Evolutionary conservation across 2,797 vertebrate species (phyloP), one percentile per base, ranked within the genome.

Genomic region (Acrossocheilus fasciatus): DNA sequence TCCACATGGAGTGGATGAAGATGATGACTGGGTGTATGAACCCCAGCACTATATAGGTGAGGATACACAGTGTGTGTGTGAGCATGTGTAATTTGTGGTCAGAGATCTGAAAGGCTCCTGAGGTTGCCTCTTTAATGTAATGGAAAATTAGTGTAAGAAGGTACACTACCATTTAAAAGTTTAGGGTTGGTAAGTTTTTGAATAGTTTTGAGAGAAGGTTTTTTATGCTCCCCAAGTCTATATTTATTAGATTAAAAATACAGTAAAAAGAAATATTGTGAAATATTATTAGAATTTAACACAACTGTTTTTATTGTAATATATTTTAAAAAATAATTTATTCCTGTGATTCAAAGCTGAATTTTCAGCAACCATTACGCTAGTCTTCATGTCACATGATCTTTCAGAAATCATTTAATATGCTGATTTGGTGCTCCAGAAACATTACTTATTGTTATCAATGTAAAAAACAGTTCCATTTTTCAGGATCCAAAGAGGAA

Each of bases 1-100:
- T 0, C 76, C 92, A 1, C 90, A 92, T 82, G 90, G 94, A 88
- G 95, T 94, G 0, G 93, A 92, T 9, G 92, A 93, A 1, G 96
- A 96, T 0, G 95, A 96, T 2, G 96, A 95, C 84, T 98, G 97
- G 98, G 97, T 94, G 66, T 98, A 97, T 92, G 93, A 94, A 70
- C 96, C 96, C 69, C 97, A 95, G 83, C 96, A 95, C 91, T 95
- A 94, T 92, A 97, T 95, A 96, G 98, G 98, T 99, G 96, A 98
- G 94, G 89, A 54, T 12, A 68, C 4, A 52, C 4, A 20, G 39
- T 41, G 6, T n/a, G 8, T 64, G 6, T 70, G 52, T 84, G 64
- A 26, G 76, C n/a, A 15, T 57, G 76, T 84, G 66, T 66, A 62
- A 18, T 64, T 68, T 84, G 86, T 84, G 30, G 47, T 69, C 36